Percentiles rank a stretch among this genome's conserved stretches.
These are phyloP conservation scores for Solea solea DNA, from an alignment of 2,113 vertebrate genomes.

Conservation along the genomic window DNA sequence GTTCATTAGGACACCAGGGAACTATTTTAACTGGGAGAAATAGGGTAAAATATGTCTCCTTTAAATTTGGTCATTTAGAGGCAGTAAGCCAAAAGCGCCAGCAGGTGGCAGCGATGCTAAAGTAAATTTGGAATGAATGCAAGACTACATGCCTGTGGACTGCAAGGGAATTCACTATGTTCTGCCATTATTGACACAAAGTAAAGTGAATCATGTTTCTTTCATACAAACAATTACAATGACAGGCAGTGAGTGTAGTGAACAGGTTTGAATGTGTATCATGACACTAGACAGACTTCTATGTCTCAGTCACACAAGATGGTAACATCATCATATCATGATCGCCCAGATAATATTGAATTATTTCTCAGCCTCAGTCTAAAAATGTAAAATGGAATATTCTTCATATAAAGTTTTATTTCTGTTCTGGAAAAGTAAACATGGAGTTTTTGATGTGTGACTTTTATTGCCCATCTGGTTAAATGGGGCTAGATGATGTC, in stretches of 20 bases:
- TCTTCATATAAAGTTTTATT: conserved; percentile 12
- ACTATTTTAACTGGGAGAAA: too few relatives aligned
- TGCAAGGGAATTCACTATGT: not conserved
- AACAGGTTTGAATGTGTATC: not conserved
- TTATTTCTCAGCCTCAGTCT: not conserved
- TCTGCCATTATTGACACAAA: not conserved
- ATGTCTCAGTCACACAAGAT: not conserved
- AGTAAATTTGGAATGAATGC: not conserved
- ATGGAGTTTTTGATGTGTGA: conserved; percentile 8
- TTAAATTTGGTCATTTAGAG: not conserved
- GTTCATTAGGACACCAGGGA: too few relatives aligned
- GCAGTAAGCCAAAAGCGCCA: conserved; percentile 31
- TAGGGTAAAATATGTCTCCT: too few relatives aligned
- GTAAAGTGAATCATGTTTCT: too few relatives aligned
- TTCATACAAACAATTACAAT: not conserved
- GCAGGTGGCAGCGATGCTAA: conserved; percentile 58
- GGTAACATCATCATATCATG: not conserved
- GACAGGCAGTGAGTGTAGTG: not conserved
- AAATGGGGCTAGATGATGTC: conserved; percentile 30
- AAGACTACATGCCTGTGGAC: not conserved
- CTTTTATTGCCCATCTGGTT: conserved; percentile 41
- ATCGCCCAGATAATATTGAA: not conserved
- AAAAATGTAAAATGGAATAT: not conserved
- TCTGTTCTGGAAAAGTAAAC: not conserved
- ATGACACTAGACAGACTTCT: not conserved